A percentile compares a stretch with the other conserved stretches of the same genome.
Evolutionary conservation across 1,140 invertebrate genomes (phyloP).

Genomic region (Propsilocerus akamusi): DNA sequence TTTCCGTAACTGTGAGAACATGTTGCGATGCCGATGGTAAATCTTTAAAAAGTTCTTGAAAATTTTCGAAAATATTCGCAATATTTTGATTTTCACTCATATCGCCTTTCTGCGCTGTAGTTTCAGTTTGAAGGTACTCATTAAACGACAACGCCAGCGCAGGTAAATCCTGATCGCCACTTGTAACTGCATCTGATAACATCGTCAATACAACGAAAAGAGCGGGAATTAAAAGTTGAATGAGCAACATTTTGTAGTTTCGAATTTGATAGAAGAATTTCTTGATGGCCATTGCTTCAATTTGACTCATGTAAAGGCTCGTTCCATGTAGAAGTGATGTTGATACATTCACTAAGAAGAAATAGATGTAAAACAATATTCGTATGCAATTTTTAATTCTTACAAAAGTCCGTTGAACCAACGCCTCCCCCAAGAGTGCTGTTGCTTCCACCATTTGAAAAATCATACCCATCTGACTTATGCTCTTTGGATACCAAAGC

Average conservation of each 20-base stretch:
- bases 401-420: background rate
- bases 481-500: background rate
- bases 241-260: slow-evolving; percentile 30
- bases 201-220: slow-evolving; percentile 38
- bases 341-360: background rate
- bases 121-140: background rate
- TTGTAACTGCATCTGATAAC: slow-evolving; percentile 27
- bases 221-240: slow-evolving; percentile 37
- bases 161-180: slow-evolving; percentile 25
- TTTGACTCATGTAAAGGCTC: slow-evolving; percentile 27
- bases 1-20: slow-evolving; percentile 2
- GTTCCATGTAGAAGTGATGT: background rate
- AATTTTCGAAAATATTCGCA: slow-evolving; percentile 8
- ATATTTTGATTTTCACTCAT: background rate
- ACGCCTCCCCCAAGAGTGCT: background rate
- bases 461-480: slow-evolving; percentile 6
- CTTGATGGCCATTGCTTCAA: slow-evolving; percentile 40
- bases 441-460: slow-evolving; percentile 6
- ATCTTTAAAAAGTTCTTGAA: slow-evolving; percentile 8
- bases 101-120: too few relatives aligned
- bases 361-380: background rate
- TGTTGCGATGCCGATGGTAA: slow-evolving; percentile 8
- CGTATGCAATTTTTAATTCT: background rate
- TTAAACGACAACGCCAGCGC: slow-evolving; percentile 18
- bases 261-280: slow-evolving; percentile 32